Conservation (phyloP, 2,888 invertebrate species). For the Troides aeacus region DNA sequence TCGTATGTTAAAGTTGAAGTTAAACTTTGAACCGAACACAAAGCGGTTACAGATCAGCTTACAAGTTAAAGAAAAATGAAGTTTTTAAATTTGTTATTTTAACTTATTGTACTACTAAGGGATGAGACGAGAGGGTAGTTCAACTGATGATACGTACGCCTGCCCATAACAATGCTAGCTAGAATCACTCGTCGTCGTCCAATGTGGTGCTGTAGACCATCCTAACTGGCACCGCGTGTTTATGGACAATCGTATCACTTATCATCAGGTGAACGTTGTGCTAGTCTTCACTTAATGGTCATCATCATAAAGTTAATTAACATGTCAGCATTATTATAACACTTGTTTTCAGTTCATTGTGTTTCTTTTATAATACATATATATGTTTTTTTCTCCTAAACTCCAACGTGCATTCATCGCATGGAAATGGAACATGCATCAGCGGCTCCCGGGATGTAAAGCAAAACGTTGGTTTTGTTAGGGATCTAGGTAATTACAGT, state of each 20-base stretch:
- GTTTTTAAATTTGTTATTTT: background rate
- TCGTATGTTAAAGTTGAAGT: background rate
- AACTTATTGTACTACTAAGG: too few species aligned
- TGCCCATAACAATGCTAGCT: too few species aligned
- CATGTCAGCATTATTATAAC: background rate
- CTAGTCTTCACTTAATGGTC: too few species aligned
- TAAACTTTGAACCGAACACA: slow-evolving; percentile 10
- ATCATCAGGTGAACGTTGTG: too few species aligned
- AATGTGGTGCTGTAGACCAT: too few species aligned
- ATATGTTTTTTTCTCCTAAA: background rate
- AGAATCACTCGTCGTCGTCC: too few species aligned
- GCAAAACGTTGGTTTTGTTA: background rate
- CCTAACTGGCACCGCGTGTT: too few species aligned
- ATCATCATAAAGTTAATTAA: too few species aligned
- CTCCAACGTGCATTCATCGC: background rate
- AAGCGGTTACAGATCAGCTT: slow-evolving; percentile 4
- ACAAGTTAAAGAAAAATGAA: background rate
- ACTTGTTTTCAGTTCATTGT: background rate
- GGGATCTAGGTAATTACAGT: slow-evolving; percentile 3
- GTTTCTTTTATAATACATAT: background rate
- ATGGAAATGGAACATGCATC: background rate
- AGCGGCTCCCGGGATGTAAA: background rate
- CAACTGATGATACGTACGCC: too few species aligned
- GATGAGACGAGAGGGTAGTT: too few species aligned
- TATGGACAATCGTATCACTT: too few species aligned